These are phyloP conservation scores for Trisateles emortualis DNA, from an alignment of 2,888 invertebrate species.

Conservation along the genomic window DNA sequence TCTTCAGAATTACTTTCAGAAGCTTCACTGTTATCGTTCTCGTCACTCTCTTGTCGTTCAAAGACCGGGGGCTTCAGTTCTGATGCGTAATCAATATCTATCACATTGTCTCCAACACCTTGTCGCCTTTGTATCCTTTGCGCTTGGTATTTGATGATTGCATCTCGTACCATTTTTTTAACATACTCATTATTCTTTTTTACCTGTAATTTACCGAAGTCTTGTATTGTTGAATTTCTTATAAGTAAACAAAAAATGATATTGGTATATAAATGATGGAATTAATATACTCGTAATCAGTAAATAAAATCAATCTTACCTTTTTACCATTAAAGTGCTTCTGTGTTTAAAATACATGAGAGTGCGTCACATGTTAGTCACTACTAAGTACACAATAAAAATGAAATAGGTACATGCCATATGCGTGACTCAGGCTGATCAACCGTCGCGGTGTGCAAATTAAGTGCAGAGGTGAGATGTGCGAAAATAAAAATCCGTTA, in stretches of 20 bases:
- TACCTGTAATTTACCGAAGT: constrained; percentile 8
- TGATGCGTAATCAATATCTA: constrained; percentile 58
- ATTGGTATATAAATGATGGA: too few relatives aligned
- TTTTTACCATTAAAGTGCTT: constrained; percentile 15
- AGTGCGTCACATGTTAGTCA: constrained; percentile 16
- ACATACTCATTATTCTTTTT: constrained; percentile 16
- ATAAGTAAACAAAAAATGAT: not conserved
- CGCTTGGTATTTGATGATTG: constrained; percentile 18
- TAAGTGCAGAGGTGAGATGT: too few relatives aligned
- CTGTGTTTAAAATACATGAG: constrained; percentile 11
- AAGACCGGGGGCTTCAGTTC: constrained; percentile 59
- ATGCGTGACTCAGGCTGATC: not conserved
- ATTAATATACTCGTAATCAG: too few relatives aligned
- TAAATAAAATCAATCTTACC: too few relatives aligned
- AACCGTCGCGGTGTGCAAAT: too few relatives aligned
- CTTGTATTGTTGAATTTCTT: not conserved
- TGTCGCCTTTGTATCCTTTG: constrained; percentile 48
- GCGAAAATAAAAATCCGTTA: too few relatives aligned
- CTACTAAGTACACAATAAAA: not conserved
- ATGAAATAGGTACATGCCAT: constrained; percentile 2
- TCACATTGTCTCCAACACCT: constrained; percentile 60
- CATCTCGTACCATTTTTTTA: constrained; percentile 18
- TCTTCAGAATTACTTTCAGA: constrained; percentile 42
- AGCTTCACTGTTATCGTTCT: constrained; percentile 41
- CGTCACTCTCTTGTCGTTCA: constrained; percentile 64